Conservation (phyloP, 2,113 vertebrate genomes). For the Toxostoma redivivum region DNA sequence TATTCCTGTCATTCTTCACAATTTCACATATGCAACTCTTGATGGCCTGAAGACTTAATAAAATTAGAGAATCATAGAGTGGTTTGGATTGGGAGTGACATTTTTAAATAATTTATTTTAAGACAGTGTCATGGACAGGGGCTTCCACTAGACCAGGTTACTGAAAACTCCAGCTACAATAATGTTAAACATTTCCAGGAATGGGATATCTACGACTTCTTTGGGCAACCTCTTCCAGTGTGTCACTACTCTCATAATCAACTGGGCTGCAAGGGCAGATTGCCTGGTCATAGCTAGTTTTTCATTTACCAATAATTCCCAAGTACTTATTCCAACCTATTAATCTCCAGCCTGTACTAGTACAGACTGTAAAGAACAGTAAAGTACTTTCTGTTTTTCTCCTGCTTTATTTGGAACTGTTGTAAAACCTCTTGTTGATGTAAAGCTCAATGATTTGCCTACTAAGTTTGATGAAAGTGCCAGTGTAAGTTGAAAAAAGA, state of each 20-base stretch:
- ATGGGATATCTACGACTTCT: background rate
- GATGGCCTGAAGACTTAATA: background rate
- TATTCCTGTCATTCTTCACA: slow-evolving; percentile 54
- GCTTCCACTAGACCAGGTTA: background rate
- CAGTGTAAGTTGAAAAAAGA: background rate
- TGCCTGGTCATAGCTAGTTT: background rate
- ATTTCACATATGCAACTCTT: slow-evolving; percentile 14
- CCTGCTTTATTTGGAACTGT: background rate
- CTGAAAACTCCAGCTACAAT: background rate
- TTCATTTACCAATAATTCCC: background rate
- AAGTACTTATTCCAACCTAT: background rate
- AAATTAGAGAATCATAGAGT: background rate
- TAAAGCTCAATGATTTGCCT: background rate
- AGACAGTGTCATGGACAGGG: background rate
- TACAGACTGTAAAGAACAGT: background rate
- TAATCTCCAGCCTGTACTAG: background rate
- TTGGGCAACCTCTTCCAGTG: background rate
- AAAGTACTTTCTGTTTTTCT: slow-evolving; percentile 28
- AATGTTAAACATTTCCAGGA: background rate
- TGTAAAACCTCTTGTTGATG: background rate
- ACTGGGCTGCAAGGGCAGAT: background rate
- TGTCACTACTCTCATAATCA: background rate
- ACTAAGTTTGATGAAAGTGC: background rate
- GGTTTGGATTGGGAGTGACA: background rate
- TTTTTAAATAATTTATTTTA: background rate